These are phyloP conservation scores for Osmoderma eremita DNA, from an alignment of 2,888 invertebrate species.

Conservation along the genomic window DNA sequence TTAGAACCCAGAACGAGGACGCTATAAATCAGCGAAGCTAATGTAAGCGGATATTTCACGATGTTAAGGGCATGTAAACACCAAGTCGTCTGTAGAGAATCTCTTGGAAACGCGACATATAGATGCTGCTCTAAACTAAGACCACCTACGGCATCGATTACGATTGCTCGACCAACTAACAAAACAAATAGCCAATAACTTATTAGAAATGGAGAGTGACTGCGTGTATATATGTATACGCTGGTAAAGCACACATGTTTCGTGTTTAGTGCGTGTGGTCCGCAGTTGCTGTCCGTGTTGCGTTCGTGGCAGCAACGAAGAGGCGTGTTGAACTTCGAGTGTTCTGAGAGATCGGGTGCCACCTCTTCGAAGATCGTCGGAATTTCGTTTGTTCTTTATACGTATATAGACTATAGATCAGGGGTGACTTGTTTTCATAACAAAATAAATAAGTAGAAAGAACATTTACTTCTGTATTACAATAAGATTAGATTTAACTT, in stretches of 20 bases:
- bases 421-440: no score
- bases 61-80: conserved; percentile 7
- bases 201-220: conserved; percentile 35
- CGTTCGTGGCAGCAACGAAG: conserved; percentile 36
- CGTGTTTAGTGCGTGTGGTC: conserved; percentile 33
- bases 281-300: conserved; percentile 10
- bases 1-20: neutral
- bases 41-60: conserved; percentile 14
- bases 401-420: no score
- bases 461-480: no score
- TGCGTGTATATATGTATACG: conserved; percentile 4
- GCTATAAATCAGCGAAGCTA: conserved; percentile 11
- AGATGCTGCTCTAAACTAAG: neutral
- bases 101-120: conserved; percentile 1
- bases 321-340: conserved; percentile 35
- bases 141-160: conserved; percentile 32
- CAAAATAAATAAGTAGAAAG: no score
- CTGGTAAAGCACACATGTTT: conserved; percentile 24
- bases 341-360: conserved; percentile 17
- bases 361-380: conserved; percentile 22
- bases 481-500: no score
- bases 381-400: conserved; percentile 20
- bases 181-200: conserved; percentile 38
- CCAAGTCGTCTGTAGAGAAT: conserved; percentile 9
- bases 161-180: conserved; percentile 33